Conservation (phyloP, 2,888 invertebrate genomes). For the Apotomis capreana region DNA sequence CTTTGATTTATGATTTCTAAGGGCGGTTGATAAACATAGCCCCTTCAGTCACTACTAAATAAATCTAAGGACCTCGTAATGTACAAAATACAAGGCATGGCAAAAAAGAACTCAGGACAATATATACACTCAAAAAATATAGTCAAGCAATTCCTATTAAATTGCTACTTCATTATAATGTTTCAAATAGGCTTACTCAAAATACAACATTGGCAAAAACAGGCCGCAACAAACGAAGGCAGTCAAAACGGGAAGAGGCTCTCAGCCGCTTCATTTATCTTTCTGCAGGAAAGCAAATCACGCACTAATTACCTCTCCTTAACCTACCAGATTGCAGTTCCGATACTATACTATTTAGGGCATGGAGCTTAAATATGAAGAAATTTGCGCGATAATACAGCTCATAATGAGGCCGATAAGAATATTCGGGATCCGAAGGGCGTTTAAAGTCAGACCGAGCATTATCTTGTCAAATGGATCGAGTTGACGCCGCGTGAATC, state of each 20-base stretch:
- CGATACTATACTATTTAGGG: conserved; percentile 30
- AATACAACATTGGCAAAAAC: no score
- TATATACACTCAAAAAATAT: no score
- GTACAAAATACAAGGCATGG: no score
- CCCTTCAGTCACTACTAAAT: no score
- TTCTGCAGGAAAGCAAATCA: conserved; percentile 16
- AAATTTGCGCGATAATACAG: conserved; percentile 19
- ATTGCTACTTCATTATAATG: no score
- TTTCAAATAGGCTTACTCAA: no score
- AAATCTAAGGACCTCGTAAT: no score
- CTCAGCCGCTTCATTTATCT: conserved; percentile 12
- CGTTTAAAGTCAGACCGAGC: conserved; percentile 32
- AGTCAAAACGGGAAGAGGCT: neutral
- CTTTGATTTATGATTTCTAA: no score
- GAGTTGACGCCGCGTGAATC: neutral
- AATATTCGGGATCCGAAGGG: conserved; percentile 23
- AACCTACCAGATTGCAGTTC: conserved; percentile 17
- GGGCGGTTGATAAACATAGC: no score
- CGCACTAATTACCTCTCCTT: conserved; percentile 13
- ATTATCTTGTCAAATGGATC: conserved; percentile 24
- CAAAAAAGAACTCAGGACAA: no score
- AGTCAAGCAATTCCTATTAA: no score
- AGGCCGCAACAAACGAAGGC: no score
- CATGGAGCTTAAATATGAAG: conserved; percentile 33
- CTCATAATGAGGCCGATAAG: conserved; percentile 21